Evolutionary conservation across 2,888 invertebrate species (phyloP), one percentile per base, ranked within the genome.

Genomic region (Galerucella pusilla): DNA sequence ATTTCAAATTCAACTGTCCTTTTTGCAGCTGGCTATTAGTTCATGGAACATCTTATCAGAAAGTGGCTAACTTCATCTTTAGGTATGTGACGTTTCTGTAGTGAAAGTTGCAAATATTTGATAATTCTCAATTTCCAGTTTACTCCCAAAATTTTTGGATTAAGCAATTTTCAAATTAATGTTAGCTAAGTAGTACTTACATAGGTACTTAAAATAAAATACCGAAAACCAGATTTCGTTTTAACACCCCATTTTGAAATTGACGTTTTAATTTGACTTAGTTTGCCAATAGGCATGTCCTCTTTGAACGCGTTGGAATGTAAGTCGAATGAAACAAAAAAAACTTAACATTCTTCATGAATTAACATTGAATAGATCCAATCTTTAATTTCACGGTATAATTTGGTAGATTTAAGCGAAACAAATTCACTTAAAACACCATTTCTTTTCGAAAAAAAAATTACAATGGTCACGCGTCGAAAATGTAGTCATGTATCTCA

Each of bases 371-470:
- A 57, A 63, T 28, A 7, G 52, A 63, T 49, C 54, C 70, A 63
- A 70, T 63, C 52, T 63, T 70, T 70, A 70, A 70, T 70, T 70
- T 70, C 70, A 70, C 57, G 70, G 25, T 20, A 46, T 70, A 70
- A 70, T 70, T 70, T 70, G 63, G 35, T 63, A 52, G 61, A 35
- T 46, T 63, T 49, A 46, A 63, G 46, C 70, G 52, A n/a, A 63
- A 54, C 70, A n/a, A 63, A 70, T 70, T 28, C 70, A 61, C 63
- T 61, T 70, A 61, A 70, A 63, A 63, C 28, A 66, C 49, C 16
- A 49, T 66, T 66, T 66, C 25, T 20, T 63, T 49, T 16, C 3
- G 12, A 52, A 63, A 70, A 70, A 69, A 63, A 70, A 68, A 11
- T n/a, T 52, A 63, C 45, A 68, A 70, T 70, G 70, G 70, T 70